Base-by-base conservation (phyloP, 1,140 invertebrate species). In the Drosophila bipectinata region DNA sequence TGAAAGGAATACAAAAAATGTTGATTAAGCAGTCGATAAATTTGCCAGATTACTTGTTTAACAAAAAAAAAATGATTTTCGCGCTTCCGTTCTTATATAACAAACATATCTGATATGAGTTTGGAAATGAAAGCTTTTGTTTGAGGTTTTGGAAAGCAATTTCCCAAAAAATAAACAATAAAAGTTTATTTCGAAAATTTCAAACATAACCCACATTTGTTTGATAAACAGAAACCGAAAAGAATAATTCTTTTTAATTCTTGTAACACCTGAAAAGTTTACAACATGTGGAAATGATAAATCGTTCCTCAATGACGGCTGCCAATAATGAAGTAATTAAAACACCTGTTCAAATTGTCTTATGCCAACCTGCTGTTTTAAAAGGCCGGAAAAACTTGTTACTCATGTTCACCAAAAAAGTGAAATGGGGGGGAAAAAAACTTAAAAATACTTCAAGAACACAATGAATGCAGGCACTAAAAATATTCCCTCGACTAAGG, bases 401-500 rank as follows among this genome's bases (percentile, higher is more conserved):
- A 37, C 12, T 37, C 10, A 37, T 55, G 24, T 21, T 41, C 1
- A 7, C n/a, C n/a, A 55, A 54, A 55, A 55, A 14, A 32, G 5
- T 47, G 26, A 49, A 51, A 39, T 21, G 3, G 39, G 41, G 24
- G 26, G 14, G 10, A 14, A 30, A 64, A 26, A 28, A 28, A 4
- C 5, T 15, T 48, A 34, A 45, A 24, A 75, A 58, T 41, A 71
- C 54, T 60, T 57, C 24, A 81, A 53, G 32, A 69, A 69, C 51
- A 69, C 45, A 47, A 48, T 41, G 41, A 68, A 63, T 75, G 57
- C 78, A 82, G 59, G 57, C 58, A 85, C 82, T 87, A 87, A 78
- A 82, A 82, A 82, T 85, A 87, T 85, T 67, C 53, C 69, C 39
- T 48, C 39, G 30, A 67, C 72, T 75, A 53, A 75, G 63, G 63